phyloP scores from a whole-genome alignment of 2,888 invertebrate genomes.

The Bombylius discolor region DNA sequence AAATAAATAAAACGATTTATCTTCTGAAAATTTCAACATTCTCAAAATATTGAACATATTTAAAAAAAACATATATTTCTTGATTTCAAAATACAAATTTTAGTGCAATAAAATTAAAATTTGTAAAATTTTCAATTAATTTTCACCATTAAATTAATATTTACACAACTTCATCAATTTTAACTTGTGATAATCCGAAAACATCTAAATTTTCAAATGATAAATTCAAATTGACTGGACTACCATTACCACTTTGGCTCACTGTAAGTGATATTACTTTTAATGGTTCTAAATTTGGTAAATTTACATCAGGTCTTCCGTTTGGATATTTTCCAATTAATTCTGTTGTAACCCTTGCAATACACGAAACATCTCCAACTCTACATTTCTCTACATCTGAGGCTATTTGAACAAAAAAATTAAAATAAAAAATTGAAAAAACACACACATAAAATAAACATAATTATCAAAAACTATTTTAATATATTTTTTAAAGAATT shows the following conservation, averaged over 20 bases:
- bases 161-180: constrained; percentile 25
- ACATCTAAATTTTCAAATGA: constrained; percentile 6
- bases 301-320: constrained; percentile 26
- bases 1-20: background rate
- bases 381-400: constrained; percentile 21
- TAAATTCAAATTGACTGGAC: constrained; percentile 3
- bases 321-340: constrained; percentile 25
- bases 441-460: too few species aligned
- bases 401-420: background rate
- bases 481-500: too few species aligned
- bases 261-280: constrained; percentile 17
- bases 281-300: constrained; percentile 31
- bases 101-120: too few species aligned
- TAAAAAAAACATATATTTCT: too few species aligned
- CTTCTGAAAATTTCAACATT: background rate
- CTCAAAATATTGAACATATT: too few species aligned
- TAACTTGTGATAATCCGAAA: constrained; percentile 4
- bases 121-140: background rate
- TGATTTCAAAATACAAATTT: too few species aligned
- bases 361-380: constrained; percentile 27
- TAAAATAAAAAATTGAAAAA: too few species aligned
- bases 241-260: background rate
- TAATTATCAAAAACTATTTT: too few species aligned
- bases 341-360: constrained; percentile 22
- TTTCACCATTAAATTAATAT: constrained; percentile 7